Evolutionary conservation across 2,797 vertebrate genomes (phyloP), one percentile per base, ranked within the genome.

Genomic region (Alfaro cultratus): DNA sequence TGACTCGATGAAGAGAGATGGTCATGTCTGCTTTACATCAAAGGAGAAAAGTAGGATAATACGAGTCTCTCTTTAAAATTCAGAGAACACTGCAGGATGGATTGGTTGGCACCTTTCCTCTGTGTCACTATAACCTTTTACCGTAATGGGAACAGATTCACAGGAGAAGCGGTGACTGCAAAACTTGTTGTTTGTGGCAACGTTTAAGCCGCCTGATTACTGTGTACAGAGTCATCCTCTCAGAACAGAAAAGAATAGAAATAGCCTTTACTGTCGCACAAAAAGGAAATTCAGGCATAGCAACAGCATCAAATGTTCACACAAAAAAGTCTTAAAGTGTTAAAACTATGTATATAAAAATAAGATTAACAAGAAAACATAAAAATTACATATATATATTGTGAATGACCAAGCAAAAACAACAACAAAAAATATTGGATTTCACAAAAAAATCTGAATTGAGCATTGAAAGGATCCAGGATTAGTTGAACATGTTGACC

Each of bases 1-100:
- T 81, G 87, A 80, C 12, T 15, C 78, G 74, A 81, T 74, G 80
- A 82, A 70, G 71, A 87, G 60, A 76, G 84, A 86, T 36, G 74
- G 68, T 60, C 76, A 82, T n/a, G 77, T 79, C 83, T 83, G 88
- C 73, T 79, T 73, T 41, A 46, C 64, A 1, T 73, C 68, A 75
- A 31, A 77, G 78, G 70, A 76, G 70, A 45, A 71, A 74, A 84
- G 80, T 60, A 49, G 23, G 34, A 82, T 75, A 39, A 79, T 60
- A 78, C 55, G 51, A 86, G 78, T 74, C 80, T 75, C 23, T 77
- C 64, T 79, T 70, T 64, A 74, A 41, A 86, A 75, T 81, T 78
- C 76, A 80, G 45, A 72, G 29, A 75, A 73, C 74, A 26, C 36
- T 67, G 73, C 64, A 77, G 70, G 80, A 71, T 72, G 57, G 47